Evolutionary conservation across 30 jellyfish, hydroid and myxozoan genomes (phyloP).

Genomic region (Aurelia sp.): DNA sequence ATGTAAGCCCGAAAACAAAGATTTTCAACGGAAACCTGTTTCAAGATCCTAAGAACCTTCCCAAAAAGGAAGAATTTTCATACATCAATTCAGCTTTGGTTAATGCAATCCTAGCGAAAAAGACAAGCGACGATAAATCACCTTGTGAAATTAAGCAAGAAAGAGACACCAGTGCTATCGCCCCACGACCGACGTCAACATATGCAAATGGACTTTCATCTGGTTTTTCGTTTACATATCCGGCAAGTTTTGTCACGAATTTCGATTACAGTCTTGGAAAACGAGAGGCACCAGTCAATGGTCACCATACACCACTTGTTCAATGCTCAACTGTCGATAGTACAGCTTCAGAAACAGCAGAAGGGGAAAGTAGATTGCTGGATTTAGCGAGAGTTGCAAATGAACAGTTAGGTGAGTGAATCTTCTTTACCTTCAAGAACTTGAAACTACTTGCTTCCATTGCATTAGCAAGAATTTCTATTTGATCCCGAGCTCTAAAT

Average conservation of each 20-base stretch:
- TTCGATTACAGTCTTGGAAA: slow-evolving; percentile 3
- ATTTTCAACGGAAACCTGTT: background rate
- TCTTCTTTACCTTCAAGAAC: background rate
- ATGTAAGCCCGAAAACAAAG: background rate
- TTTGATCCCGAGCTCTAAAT: too few species aligned
- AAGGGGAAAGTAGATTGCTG: slow-evolving; percentile 82
- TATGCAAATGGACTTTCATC: slow-evolving; percentile 27
- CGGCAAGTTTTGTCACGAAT: background rate
- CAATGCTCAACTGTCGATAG: slow-evolving; percentile 91
- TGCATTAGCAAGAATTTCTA: too few species aligned
- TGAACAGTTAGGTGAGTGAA: slow-evolving; percentile 77
- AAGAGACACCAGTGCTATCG: background rate
- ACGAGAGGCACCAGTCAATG: slow-evolving; percentile 13
- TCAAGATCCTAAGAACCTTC: background rate
- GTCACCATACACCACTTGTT: slow-evolving; percentile 17
- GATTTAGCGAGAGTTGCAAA: slow-evolving; percentile 88
- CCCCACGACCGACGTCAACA: slow-evolving; percentile 30
- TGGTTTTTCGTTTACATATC: background rate
- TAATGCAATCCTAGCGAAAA: background rate
- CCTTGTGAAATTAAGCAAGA: background rate
- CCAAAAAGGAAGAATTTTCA: slow-evolving; percentile 30
- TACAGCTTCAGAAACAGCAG: slow-evolving; percentile 55
- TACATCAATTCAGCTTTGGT: slow-evolving; percentile 33
- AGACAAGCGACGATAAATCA: slow-evolving; percentile 14
- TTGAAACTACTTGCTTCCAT: background rate